Percentiles rank a stretch among this genome's conserved stretches.
These are phyloP conservation scores for Coelopa pilipes DNA, from an alignment of 2,888 invertebrate species.

Conservation along the genomic window DNA sequence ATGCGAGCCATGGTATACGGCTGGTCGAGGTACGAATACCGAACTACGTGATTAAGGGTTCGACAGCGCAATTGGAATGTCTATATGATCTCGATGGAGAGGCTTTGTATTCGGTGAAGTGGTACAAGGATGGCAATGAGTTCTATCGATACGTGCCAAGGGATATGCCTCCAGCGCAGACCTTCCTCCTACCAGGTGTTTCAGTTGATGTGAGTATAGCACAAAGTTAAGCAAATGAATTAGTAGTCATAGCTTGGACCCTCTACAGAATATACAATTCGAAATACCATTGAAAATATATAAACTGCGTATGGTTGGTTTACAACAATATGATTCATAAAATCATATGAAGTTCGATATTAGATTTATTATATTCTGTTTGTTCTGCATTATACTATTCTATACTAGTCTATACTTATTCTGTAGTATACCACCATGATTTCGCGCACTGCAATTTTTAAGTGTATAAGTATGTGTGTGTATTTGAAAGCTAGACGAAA, in stretches of 20 bases:
- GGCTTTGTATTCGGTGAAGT: conserved; percentile 87
- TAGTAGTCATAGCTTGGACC: too few species aligned
- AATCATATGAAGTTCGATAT: too few species aligned
- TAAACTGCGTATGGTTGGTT: too few species aligned
- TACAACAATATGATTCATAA: too few species aligned
- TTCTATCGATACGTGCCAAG: conserved; percentile 88
- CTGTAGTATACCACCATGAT: too few species aligned
- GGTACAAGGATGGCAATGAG: conserved; percentile 92
- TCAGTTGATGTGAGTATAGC: conserved; percentile 82
- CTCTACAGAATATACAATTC: too few species aligned
- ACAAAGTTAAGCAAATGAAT: neutral
- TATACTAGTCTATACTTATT: too few species aligned
- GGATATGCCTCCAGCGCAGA: conserved; percentile 82
- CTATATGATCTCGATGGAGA: conserved; percentile 86
- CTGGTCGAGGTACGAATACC: conserved; percentile 84
- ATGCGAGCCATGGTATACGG: conserved; percentile 72
- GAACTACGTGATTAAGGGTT: conserved; percentile 81
- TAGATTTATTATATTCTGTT: too few species aligned
- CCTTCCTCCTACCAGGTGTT: conserved; percentile 82
- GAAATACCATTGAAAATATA: too few species aligned
- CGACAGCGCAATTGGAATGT: conserved; percentile 81
- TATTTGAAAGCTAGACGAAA: neutral
- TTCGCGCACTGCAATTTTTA: neutral
- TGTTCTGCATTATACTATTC: too few species aligned
- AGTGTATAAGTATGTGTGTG: neutral